Percentiles rank a stretch among this genome's conserved stretches.
Evolutionary conservation across 30 jellyfish, hydroid and myxozoan species (phyloP).

Genomic region (Hydra vulgaris): DNA sequence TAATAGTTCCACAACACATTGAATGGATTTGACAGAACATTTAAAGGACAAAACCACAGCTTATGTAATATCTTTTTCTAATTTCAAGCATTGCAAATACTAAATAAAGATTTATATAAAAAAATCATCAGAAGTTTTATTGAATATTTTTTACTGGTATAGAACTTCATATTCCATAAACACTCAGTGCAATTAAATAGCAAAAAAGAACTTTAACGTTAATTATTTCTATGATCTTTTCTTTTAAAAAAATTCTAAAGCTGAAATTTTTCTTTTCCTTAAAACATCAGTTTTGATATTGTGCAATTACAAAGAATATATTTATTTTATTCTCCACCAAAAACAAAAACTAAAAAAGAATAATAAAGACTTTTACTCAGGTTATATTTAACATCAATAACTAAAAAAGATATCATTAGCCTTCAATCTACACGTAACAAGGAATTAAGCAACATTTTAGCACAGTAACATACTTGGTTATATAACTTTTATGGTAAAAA

Average conservation of each 20-base stretch:
- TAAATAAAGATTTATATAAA: too few relatives aligned
- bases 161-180: not conserved
- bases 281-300: not conserved
- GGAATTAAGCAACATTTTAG: not conserved
- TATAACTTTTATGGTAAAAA: not conserved
- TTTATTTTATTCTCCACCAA: not conserved
- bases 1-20: too few relatives aligned
- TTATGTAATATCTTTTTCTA: too few relatives aligned
- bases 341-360: not conserved
- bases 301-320: too few relatives aligned
- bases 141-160: not conserved
- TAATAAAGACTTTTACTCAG: not conserved
- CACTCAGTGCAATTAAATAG: not conserved
- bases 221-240: not conserved
- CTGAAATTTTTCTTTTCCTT: not conserved
- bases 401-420: not conserved
- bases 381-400: not conserved
- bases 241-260: not conserved
- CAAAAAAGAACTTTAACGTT: not conserved
- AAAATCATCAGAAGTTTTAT: not conserved
- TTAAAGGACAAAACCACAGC: too few relatives aligned
- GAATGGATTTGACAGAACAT: too few relatives aligned
- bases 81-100: too few relatives aligned
- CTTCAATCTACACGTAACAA: not conserved
- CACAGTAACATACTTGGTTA: not conserved